Percentiles rank a stretch among this genome's conserved stretches.
These are phyloP conservation scores for Synanthedon myopaeformis DNA, from an alignment of 2,888 invertebrate genomes.

Conservation along the genomic window DNA sequence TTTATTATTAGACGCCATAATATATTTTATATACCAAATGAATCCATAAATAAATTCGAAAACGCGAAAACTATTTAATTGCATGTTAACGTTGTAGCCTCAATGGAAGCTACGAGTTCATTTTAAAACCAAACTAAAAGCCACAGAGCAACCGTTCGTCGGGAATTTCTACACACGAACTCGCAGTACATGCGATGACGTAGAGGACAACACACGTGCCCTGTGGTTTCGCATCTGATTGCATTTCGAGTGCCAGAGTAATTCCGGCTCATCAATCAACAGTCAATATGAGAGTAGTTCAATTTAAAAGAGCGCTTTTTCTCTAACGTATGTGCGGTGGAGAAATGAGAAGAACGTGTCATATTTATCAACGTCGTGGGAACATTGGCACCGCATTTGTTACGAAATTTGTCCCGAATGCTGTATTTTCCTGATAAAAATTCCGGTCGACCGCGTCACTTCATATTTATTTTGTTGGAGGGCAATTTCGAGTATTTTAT, in stretches of 20 bases:
- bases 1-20: too few species aligned
- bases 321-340: conserved; percentile 6
- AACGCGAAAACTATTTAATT: too few species aligned
- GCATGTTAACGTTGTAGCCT: too few species aligned
- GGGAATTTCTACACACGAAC: not conserved
- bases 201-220: not conserved
- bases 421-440: conserved; percentile 4
- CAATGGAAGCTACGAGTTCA: not conserved
- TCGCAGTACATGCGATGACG: not conserved
- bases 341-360: conserved; percentile 18
- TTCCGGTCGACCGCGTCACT: not conserved
- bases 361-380: conserved; percentile 34
- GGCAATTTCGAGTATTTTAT: too few species aligned
- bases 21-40: too few species aligned
- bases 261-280: conserved; percentile 27
- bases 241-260: conserved; percentile 4
- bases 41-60: too few species aligned
- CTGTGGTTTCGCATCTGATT: conserved; percentile 4
- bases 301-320: conserved; percentile 24
- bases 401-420: conserved; percentile 18
- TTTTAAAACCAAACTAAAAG: conserved; percentile 1
- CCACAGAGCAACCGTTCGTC: not conserved
- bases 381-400: conserved; percentile 25
- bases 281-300: conserved; percentile 27
- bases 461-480: too few species aligned